Percentiles rank a stretch among this genome's conserved stretches.
Conservation (phyloP, 1,140 invertebrate genomes). For the Chionoecetes opilio region DNA sequence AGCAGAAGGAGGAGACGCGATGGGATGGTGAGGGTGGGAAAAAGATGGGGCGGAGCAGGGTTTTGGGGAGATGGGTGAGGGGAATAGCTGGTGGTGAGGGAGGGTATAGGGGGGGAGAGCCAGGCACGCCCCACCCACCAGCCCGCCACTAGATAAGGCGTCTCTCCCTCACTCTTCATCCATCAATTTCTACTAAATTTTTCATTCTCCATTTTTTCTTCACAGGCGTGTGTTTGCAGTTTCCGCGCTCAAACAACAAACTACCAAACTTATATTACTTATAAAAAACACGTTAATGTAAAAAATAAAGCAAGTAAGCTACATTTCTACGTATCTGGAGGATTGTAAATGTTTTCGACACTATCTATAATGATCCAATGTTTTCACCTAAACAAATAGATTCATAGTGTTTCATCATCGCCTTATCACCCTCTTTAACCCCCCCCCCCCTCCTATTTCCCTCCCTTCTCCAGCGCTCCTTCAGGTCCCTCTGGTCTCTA, state of each 20-base stretch:
- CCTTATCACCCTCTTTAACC: background rate
- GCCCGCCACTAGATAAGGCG: background rate
- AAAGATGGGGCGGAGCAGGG: background rate
- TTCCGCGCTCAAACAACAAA: background rate
- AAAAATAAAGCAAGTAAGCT: background rate
- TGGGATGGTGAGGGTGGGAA: background rate
- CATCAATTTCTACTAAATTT: conserved; percentile 31
- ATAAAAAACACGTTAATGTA: background rate
- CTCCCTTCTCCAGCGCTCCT: background rate
- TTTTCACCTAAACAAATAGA: background rate
- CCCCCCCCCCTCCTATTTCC: background rate
- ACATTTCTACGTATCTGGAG: background rate
- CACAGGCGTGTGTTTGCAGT: background rate
- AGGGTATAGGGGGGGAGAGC: background rate
- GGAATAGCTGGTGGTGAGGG: background rate
- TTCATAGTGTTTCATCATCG: background rate
- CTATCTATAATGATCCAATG: no score
- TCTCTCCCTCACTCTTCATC: conserved; percentile 25
- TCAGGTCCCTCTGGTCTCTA: background rate
- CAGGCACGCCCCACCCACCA: background rate
- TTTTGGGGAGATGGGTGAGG: no score
- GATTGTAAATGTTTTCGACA: no score
- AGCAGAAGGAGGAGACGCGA: background rate
- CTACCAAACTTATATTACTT: background rate
- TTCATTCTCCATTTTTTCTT: background rate